Conservation (phyloP, 1,140 invertebrate species). For the Sitodiplosis mosellana region DNA sequence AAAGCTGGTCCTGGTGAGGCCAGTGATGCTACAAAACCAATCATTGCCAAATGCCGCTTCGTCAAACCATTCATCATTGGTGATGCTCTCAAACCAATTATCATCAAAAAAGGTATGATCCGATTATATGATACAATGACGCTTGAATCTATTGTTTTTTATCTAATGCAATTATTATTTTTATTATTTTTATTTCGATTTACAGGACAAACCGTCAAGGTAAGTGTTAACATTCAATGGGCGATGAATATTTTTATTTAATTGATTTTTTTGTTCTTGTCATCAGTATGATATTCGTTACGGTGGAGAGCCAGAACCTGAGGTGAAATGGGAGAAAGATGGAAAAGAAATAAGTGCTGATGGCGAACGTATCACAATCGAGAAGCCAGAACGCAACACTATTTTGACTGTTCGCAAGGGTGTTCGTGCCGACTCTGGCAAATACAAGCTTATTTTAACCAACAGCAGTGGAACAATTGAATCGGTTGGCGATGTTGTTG, state of each 20-base stretch:
- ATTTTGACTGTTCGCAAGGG: conserved; percentile 76
- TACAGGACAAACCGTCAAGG: no score
- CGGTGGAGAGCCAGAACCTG: conserved; percentile 85
- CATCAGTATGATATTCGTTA: conserved; percentile 85
- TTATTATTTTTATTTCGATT: no score
- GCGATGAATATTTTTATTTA: no score
- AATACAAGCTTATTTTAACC: conserved; percentile 66
- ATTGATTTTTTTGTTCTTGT: no score
- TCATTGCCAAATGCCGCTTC: conserved; percentile 87
- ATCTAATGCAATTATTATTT: no score
- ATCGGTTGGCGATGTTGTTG: conserved; percentile 67
- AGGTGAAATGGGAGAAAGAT: conserved; percentile 59
- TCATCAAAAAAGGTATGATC: conserved; percentile 86
- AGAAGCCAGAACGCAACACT: conserved; percentile 74
- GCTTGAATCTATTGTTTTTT: no score
- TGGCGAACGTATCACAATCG: conserved; percentile 55
- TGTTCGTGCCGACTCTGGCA: conserved; percentile 72
- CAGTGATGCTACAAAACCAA: conserved; percentile 84
- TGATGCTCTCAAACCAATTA: conserved; percentile 63
- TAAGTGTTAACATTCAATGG: no score
- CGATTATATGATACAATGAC: no score
- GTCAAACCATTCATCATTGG: conserved; percentile 87
- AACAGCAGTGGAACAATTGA: conserved; percentile 75
- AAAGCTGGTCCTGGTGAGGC: conserved; percentile 89
- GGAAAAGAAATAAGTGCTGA: conserved; percentile 56